Base-by-base conservation (phyloP, 2,797 vertebrate species). In the Acrocephalus scirpaceus region DNA sequence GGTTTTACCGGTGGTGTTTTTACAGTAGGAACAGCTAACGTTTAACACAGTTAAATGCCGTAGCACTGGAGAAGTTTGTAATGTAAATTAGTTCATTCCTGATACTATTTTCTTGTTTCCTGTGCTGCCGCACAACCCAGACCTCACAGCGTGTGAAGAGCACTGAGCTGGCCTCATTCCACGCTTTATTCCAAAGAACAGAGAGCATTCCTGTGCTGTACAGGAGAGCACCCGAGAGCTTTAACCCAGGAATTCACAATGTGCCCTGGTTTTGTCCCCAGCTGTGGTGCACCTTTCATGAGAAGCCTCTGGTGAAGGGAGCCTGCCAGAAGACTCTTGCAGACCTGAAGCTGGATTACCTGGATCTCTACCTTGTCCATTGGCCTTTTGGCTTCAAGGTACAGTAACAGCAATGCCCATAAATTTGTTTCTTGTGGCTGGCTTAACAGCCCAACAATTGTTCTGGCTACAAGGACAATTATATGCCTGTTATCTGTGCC, bases 311-410 rank as follows among this genome's bases (percentile, higher is more conserved):
- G 94, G 99, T 99, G 94, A 99, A 98, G 61, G 94, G 61, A 67
- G 98, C 97, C 19, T 99, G 98, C 93, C 98, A 99, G 97, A 98
- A 98, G 92, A 98, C 98, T 0, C 98, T 99, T 20, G 88, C 83
- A 0, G 98, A 98, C 88, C 96, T 99, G 84, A 98, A 98, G 53
- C 90, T 99, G 94, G 98, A 98, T 96, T 99, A 98, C 91, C 45
- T 99, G 97, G 98, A 99, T 84, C 98, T 99, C n/a, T 99, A 99
- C 88, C 98, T 99, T 5, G 91, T 99, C 26, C 99, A 99, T 81
- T 98, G 97, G 97, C 99, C 99, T 1, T 86, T 98, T 18, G 98
- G 99, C 32, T 96, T 98, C 50, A 98, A 99, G 99, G 99, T 99
- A 95, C 7, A 14, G 38, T 57, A 50, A 2, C 5, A 3, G 36